A percentile compares a stretch with the other conserved stretches of the same genome.
phyloP scores from a whole-genome alignment of 2,888 invertebrate genomes.

The Pharmacophagus antenor region DNA sequence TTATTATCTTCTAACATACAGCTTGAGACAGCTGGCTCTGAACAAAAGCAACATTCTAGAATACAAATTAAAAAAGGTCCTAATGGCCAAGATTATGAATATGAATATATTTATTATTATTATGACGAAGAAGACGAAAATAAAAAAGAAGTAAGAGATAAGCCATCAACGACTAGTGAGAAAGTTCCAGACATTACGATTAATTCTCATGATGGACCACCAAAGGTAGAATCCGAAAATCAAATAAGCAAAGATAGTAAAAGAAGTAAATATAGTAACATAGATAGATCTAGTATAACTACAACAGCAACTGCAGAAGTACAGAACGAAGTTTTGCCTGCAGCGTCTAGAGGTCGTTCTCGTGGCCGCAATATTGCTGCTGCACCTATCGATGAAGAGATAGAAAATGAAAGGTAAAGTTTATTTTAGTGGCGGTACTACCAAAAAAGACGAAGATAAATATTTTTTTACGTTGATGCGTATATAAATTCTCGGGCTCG shows the following conservation, averaged over 20 bases:
- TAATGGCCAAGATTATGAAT: constrained; percentile 94
- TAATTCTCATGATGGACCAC: constrained; percentile 83
- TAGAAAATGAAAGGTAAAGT: constrained; percentile 75
- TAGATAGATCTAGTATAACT: constrained; percentile 69
- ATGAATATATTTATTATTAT: constrained; percentile 94
- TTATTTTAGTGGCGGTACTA: constrained; percentile 1
- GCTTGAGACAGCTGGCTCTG: constrained; percentile 83
- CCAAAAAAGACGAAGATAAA: not conserved
- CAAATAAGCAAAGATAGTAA: constrained; percentile 67
- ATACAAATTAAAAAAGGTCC: constrained; percentile 93
- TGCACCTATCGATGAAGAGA: constrained; percentile 75
- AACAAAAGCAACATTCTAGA: constrained; percentile 85
- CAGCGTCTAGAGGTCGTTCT: constrained; percentile 64
- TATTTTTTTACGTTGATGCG: not conserved
- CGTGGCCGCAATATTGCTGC: constrained; percentile 73
- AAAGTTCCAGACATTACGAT: constrained; percentile 44
- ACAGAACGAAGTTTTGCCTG: constrained; percentile 84
- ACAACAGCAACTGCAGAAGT: constrained; percentile 80
- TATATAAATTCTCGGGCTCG: too few relatives aligned
- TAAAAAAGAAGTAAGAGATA: constrained; percentile 52
- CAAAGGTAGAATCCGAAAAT: constrained; percentile 71
- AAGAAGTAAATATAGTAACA: constrained; percentile 79
- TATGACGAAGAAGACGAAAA: constrained; percentile 85
- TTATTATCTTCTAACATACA: constrained; percentile 75
- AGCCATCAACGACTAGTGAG: constrained; percentile 42